Percentiles rank a stretch among this genome's conserved stretches.
These are phyloP conservation scores for Chaetorhynchus papuensis DNA, from an alignment of 2,113 vertebrate genomes.

Conservation along the genomic window DNA sequence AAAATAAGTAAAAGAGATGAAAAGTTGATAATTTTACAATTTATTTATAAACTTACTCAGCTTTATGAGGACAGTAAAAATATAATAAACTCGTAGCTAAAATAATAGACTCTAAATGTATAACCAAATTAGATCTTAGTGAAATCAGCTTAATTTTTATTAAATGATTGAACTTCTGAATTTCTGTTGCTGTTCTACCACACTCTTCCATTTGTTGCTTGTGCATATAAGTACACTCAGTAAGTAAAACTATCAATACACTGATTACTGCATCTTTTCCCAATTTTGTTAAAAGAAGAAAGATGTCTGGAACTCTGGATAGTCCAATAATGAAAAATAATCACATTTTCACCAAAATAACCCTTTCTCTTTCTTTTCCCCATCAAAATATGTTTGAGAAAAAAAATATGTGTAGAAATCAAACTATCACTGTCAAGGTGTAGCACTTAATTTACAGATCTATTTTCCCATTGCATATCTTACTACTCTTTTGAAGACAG, in stretches of 20 bases:
- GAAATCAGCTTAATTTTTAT: neutral
- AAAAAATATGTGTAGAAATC: neutral
- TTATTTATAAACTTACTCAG: slow-evolving; percentile 34
- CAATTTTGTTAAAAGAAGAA: neutral
- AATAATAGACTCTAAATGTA: neutral
- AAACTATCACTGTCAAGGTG: neutral
- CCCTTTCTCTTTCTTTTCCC: neutral
- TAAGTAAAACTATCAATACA: neutral
- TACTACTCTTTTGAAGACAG: neutral
- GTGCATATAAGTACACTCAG: neutral
- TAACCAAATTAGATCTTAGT: neutral
- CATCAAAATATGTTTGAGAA: neutral
- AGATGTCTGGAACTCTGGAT: neutral
- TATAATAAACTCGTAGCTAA: neutral
- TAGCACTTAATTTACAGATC: neutral
- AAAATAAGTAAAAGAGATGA: slow-evolving; percentile 70
- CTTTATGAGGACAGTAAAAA: slow-evolving; percentile 7
- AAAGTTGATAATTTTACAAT: slow-evolving; percentile 23
- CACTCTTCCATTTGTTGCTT: neutral
- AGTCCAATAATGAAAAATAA: neutral
- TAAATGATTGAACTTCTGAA: neutral
- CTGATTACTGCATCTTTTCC: neutral
- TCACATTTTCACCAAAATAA: neutral
- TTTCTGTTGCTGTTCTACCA: neutral
- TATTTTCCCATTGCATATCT: neutral